These are phyloP conservation scores for Pithys albifrons DNA, from an alignment of 2,113 vertebrate genomes.

Conservation along the genomic window DNA sequence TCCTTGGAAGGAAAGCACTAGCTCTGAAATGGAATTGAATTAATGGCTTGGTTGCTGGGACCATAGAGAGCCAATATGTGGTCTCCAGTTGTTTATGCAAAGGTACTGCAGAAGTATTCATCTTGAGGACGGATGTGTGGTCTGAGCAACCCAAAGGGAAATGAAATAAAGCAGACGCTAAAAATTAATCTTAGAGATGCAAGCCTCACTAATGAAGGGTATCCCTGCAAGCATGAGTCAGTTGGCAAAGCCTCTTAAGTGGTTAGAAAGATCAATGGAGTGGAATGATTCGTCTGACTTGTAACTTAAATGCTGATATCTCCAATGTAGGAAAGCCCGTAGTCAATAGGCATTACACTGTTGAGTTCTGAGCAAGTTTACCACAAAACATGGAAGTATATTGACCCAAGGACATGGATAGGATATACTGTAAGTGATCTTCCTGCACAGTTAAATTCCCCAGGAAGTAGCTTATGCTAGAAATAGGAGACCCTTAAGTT, in stretches of 20 bases:
- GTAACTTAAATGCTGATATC: conserved; percentile 25
- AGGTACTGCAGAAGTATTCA: background rate
- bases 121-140: conserved; percentile 38
- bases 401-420: background rate
- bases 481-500: background rate
- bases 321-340: background rate
- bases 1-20: conserved; percentile 27
- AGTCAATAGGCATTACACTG: conserved; percentile 33
- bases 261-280: conserved; percentile 62
- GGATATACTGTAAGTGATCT: background rate
- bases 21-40: conserved; percentile 27
- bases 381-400: background rate
- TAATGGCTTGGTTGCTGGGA: conserved; percentile 18
- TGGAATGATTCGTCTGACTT: conserved; percentile 47
- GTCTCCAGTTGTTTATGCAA: conserved; percentile 22
- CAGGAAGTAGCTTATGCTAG: background rate
- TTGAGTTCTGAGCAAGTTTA: conserved; percentile 8
- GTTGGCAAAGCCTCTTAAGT: conserved; percentile 63
- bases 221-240: conserved; percentile 69
- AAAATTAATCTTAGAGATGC: conserved; percentile 51
- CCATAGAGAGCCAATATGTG: background rate
- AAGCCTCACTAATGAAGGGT: conserved; percentile 58
- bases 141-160: conserved; percentile 12
- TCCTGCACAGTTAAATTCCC: background rate
- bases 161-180: conserved; percentile 23